phyloP scores from a whole-genome alignment of 2,888 invertebrate species.

The Drosophila kanekoi region DNA sequence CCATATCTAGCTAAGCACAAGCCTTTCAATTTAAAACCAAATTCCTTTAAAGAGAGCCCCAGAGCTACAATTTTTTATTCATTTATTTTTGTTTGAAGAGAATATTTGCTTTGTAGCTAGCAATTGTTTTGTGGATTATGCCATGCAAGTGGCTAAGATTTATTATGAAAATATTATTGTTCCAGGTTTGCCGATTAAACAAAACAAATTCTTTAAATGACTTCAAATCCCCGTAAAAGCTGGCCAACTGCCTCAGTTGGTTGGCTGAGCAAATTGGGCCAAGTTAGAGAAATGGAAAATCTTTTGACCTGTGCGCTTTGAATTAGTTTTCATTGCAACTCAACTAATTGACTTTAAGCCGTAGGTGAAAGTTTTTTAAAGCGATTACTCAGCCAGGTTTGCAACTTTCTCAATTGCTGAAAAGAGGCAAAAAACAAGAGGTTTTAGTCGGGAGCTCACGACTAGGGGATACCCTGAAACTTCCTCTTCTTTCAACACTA shows the following conservation, averaged over 20 bases:
- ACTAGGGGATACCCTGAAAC: too few species aligned
- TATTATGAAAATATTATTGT: neutral
- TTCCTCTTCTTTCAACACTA: too few species aligned
- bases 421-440: neutral
- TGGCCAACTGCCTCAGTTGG: neutral
- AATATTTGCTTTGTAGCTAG: too few species aligned
- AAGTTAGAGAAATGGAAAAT: slow-evolving; percentile 8
- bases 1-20: too few species aligned
- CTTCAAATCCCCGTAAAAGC: neutral
- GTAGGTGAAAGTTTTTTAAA: slow-evolving; percentile 8
- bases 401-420: slow-evolving; percentile 1
- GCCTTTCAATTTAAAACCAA: too few species aligned
- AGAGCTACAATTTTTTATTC: too few species aligned
- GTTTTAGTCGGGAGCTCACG: too few species aligned
- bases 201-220: neutral
- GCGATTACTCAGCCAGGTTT: slow-evolving; percentile 9
- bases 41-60: too few species aligned
- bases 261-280: neutral
- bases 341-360: slow-evolving; percentile 28
- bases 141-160: neutral
- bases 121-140: too few species aligned
- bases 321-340: slow-evolving; percentile 8
- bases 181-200: neutral
- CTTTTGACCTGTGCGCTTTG: neutral
- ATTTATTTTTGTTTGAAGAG: too few species aligned